phyloP scores from a whole-genome alignment of 2,888 invertebrate genomes.

The Cantharis rustica region DNA sequence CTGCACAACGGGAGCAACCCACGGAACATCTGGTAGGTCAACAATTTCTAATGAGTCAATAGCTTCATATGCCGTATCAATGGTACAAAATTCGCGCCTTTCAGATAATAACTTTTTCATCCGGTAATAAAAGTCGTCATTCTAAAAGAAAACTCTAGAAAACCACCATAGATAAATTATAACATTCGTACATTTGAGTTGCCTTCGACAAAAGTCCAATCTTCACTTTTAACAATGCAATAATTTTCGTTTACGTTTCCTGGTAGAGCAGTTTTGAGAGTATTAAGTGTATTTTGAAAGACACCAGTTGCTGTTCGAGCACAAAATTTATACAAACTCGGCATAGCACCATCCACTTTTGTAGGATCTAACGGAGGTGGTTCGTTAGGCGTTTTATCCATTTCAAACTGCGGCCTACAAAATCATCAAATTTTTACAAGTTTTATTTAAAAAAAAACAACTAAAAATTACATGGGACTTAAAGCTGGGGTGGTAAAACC shows the following conservation, averaged over 20 bases:
- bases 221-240: constrained; percentile 48
- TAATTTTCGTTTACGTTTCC: constrained; percentile 57
- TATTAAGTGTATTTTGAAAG: constrained; percentile 70
- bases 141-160: constrained; percentile 46
- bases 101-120: constrained; percentile 61
- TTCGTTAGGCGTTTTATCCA: constrained; percentile 35
- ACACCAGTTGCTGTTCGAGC: constrained; percentile 80
- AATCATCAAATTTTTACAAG: not conserved
- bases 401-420: constrained; percentile 36
- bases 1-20: constrained; percentile 9
- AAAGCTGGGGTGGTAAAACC: constrained; percentile 52
- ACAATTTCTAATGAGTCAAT: constrained; percentile 25
- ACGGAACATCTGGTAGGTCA: constrained; percentile 15
- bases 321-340: constrained; percentile 64
- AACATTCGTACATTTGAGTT: constrained; percentile 48
- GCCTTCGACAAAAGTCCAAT: constrained; percentile 58
- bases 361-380: constrained; percentile 38
- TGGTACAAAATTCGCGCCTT: constrained; percentile 63
- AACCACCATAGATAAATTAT: not conserved
- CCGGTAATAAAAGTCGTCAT: constrained; percentile 53
- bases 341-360: constrained; percentile 52
- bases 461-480: constrained; percentile 51
- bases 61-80: constrained; percentile 66
- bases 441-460: not conserved
- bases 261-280: constrained; percentile 72